Conservation (phyloP, 2,113 vertebrate species). For the Datnioides undecimradiatus region DNA sequence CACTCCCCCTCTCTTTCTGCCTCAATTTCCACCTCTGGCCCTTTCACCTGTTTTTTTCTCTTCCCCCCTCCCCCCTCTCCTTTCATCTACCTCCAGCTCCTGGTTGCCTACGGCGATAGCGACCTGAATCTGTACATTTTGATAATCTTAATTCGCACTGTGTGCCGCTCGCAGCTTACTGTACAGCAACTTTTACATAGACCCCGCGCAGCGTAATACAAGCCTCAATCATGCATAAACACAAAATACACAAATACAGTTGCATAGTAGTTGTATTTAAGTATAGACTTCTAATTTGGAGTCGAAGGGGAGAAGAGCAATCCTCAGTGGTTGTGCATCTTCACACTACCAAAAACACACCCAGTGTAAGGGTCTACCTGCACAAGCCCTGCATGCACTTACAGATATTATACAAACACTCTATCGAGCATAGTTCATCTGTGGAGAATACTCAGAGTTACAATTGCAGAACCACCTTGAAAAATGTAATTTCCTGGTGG, state of each 20-base stretch:
- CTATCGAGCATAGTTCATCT: neutral
- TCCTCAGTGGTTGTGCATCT: neutral
- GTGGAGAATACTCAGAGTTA: neutral
- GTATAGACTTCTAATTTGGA: neutral
- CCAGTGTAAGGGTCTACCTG: neutral
- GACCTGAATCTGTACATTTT: constrained; percentile 20
- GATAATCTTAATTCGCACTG: neutral
- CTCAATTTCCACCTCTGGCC: constrained; percentile 35
- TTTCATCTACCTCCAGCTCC: constrained; percentile 20
- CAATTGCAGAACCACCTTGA: constrained; percentile 3
- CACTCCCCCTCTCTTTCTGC: neutral
- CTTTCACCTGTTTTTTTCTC: constrained; percentile 16
- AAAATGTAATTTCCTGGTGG: neutral
- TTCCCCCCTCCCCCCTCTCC: neutral
- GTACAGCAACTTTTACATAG: neutral
- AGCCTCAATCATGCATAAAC: neutral
- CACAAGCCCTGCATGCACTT: neutral
- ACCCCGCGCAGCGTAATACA: neutral
- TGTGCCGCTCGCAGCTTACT: neutral
- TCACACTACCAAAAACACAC: neutral
- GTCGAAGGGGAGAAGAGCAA: neutral
- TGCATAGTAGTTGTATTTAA: neutral
- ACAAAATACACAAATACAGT: constrained; percentile 8
- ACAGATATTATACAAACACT: neutral
- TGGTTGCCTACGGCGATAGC: constrained; percentile 26